These are phyloP conservation scores for Watsonalla cultraria DNA, from an alignment of 2,888 invertebrate species.

Conservation along the genomic window DNA sequence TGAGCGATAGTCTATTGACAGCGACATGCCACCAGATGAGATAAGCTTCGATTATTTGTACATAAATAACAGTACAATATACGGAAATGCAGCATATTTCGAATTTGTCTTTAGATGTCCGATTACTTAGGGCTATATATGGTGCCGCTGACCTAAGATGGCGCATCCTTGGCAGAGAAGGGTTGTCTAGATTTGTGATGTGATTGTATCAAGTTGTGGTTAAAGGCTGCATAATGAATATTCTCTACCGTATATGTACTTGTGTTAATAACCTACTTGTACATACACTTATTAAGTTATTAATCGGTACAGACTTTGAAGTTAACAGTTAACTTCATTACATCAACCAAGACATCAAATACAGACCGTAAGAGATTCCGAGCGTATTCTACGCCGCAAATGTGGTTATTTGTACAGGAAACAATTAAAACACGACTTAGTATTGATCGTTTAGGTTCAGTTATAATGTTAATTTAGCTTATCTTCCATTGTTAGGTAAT, in stretches of 20 bases:
- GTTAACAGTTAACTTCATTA: too few relatives aligned
- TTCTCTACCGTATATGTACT: too few relatives aligned
- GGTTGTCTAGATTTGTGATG: not conserved
- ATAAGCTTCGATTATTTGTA: not conserved
- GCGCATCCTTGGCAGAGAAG: not conserved
- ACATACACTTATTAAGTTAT: too few relatives aligned
- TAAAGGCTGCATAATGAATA: too few relatives aligned
- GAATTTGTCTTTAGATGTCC: not conserved
- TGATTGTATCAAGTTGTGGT: not conserved
- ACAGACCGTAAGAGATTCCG: too few relatives aligned
- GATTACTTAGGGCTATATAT: not conserved
- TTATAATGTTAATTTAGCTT: slow-evolving; percentile 1
- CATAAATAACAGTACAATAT: not conserved
- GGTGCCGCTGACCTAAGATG: not conserved
- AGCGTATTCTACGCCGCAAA: too few relatives aligned
- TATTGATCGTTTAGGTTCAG: not conserved
- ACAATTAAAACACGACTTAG: not conserved
- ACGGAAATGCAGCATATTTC: not conserved
- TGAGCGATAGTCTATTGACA: not conserved
- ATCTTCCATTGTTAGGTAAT: slow-evolving; percentile 22
- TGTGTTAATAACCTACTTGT: too few relatives aligned
- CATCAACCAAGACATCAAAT: too few relatives aligned
- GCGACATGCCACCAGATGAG: not conserved
- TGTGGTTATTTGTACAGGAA: not conserved
- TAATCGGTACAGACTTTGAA: too few relatives aligned